These are phyloP conservation scores for Eustalomyia histrio DNA, from an alignment of 2,888 invertebrate genomes.

Conservation along the genomic window DNA sequence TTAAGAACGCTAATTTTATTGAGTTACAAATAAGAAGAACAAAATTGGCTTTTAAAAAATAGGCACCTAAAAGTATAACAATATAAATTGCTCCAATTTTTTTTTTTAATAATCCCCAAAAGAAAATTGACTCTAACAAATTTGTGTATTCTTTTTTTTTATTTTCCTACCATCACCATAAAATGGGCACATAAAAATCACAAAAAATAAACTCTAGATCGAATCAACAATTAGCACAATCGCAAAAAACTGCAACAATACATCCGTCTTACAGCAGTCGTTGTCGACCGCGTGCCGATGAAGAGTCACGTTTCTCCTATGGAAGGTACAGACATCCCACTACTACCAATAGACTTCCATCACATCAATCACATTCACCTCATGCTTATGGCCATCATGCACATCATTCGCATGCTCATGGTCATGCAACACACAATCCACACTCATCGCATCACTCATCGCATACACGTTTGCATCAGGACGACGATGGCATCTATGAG, in stretches of 20 bases:
- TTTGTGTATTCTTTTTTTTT: slow-evolving; percentile 43
- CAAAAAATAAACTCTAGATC: slow-evolving; percentile 72
- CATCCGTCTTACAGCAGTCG: slow-evolving; percentile 81
- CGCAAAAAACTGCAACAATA: slow-evolving; percentile 80
- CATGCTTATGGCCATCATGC: slow-evolving; percentile 80
- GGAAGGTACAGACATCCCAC: slow-evolving; percentile 82
- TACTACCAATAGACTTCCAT: slow-evolving; percentile 77
- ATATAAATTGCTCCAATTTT: slow-evolving; percentile 60
- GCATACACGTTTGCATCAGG: slow-evolving; percentile 83
- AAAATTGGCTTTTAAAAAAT: slow-evolving; percentile 62
- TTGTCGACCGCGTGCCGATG: slow-evolving; percentile 83
- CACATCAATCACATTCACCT: slow-evolving; percentile 81
- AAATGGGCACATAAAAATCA: not conserved
- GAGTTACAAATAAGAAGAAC: not conserved
- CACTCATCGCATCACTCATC: slow-evolving; percentile 81
- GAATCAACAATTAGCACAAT: slow-evolving; percentile 80
- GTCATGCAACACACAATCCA: slow-evolving; percentile 79
- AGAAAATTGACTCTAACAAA: slow-evolving; percentile 26
- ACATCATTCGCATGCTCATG: slow-evolving; percentile 80
- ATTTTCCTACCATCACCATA: slow-evolving; percentile 18
- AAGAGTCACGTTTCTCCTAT: slow-evolving; percentile 88
- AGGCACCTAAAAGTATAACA: slow-evolving; percentile 65
- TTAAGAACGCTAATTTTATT: slow-evolving; percentile 2
- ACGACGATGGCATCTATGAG: slow-evolving; percentile 93
- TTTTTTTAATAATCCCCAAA: not conserved